Conservation (phyloP, 2,888 invertebrate species). For the Oxystoma pomonae region DNA sequence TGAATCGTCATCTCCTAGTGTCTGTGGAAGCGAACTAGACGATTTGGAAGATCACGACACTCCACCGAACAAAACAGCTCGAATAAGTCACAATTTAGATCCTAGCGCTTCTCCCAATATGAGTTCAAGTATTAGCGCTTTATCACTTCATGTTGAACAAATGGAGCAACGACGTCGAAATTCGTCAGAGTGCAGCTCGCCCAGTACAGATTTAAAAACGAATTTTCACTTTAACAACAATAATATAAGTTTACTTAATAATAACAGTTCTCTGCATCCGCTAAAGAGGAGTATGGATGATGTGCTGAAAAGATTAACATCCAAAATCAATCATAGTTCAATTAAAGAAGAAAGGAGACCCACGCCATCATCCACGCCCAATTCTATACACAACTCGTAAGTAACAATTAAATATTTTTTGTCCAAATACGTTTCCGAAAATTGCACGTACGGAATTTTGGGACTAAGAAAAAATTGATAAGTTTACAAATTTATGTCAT, state of each 20-base stretch:
- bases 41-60: slow-evolving; percentile 46
- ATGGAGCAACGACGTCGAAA: slow-evolving; percentile 45
- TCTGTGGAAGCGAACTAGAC: slow-evolving; percentile 47
- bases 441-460: no score
- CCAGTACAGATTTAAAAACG: slow-evolving; percentile 63
- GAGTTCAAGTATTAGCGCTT: slow-evolving; percentile 40
- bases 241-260: slow-evolving; percentile 62
- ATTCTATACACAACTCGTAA: slow-evolving; percentile 46
- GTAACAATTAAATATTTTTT: no score
- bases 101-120: slow-evolving; percentile 34
- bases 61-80: slow-evolving; percentile 47
- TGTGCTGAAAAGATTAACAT: slow-evolving; percentile 78
- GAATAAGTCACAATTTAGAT: slow-evolving; percentile 38
- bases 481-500: no score
- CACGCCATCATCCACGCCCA: slow-evolving; percentile 64
- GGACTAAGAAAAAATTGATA: no score
- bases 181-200: slow-evolving; percentile 71
- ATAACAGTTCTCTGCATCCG: slow-evolving; percentile 56
- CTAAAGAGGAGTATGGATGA: slow-evolving; percentile 87
- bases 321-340: slow-evolving; percentile 78
- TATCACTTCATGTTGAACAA: slow-evolving; percentile 56
- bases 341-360: slow-evolving; percentile 69
- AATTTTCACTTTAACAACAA: slow-evolving; percentile 53
- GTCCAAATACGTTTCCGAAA: no score
- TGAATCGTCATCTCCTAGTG: slow-evolving; percentile 46